Percentiles rank a stretch among this genome's conserved stretches.
Conservation (phyloP, 2,888 invertebrate species). For the Lepidocyrtinus sp. region DNA sequence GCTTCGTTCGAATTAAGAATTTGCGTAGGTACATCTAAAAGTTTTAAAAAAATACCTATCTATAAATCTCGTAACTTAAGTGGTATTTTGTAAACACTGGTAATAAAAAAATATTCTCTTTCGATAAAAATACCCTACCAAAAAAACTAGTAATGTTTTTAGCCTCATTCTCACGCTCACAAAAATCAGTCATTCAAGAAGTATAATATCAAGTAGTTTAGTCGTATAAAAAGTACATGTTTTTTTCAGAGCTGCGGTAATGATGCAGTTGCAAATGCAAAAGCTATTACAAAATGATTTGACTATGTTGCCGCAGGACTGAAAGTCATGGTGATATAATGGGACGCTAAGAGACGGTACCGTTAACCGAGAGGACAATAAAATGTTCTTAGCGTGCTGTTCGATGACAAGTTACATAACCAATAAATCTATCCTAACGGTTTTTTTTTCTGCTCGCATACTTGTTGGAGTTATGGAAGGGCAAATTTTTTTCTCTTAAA, state of each 20-base stretch:
- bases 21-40: not conserved
- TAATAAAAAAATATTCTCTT: conserved; percentile 15
- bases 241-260: not conserved
- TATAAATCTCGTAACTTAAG: conserved; percentile 1
- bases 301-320: conserved; percentile 35
- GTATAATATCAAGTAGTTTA: not conserved
- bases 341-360: not conserved
- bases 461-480: not conserved
- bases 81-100: conserved; percentile 26
- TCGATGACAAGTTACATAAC: conserved; percentile 18
- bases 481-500: not conserved
- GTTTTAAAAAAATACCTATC: not conserved
- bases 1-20: not conserved
- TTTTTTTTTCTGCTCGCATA: not conserved
- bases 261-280: not conserved
- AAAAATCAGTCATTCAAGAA: conserved; percentile 49
- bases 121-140: not conserved
- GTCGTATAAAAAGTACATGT: not conserved
- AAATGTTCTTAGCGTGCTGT: not conserved
- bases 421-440: not conserved
- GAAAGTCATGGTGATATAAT: conserved; percentile 11
- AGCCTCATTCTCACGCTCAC: conserved; percentile 44
- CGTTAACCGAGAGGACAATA: not conserved
- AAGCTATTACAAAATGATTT: conserved; percentile 32
- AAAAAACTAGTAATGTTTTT: not conserved